A percentile compares a stretch with the other conserved stretches of the same genome.
Conservation (phyloP, 2,113 vertebrate species). For the Sterrhoptilus dennistouni region DNA sequence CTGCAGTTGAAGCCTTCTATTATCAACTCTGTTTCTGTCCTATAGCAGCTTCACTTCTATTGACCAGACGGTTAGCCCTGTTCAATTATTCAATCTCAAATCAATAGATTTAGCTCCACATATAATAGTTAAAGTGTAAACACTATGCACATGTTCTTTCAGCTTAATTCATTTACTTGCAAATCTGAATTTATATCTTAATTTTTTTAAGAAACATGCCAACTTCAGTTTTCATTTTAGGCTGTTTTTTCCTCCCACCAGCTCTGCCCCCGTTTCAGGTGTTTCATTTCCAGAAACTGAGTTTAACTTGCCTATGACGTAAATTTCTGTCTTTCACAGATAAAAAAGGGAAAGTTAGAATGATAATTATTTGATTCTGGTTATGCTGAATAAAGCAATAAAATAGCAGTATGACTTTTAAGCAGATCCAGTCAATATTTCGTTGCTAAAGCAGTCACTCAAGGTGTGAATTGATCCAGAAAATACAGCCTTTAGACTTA, state of each 20-base stretch:
- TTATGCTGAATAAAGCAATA: constrained; percentile 31
- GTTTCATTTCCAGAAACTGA: background rate
- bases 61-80: constrained; percentile 61
- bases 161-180: background rate
- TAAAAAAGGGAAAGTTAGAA: background rate
- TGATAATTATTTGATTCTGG: constrained; percentile 12
- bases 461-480: constrained; percentile 24
- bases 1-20: constrained; percentile 30
- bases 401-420: background rate
- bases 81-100: constrained; percentile 72
- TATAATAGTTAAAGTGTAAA: constrained; percentile 41
- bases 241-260: background rate
- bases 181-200: background rate
- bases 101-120: constrained; percentile 58
- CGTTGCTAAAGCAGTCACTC: background rate
- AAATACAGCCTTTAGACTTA: background rate
- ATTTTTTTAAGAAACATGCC: background rate
- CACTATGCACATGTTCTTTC: background rate
- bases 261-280: background rate
- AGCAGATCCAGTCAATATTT: background rate
- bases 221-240: background rate
- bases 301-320: background rate
- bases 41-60: constrained; percentile 46
- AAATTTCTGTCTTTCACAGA: background rate
- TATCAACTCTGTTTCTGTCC: constrained; percentile 1